phyloP scores from a whole-genome alignment of 23 tunicate species.

The Phallusia fumigata region DNA sequence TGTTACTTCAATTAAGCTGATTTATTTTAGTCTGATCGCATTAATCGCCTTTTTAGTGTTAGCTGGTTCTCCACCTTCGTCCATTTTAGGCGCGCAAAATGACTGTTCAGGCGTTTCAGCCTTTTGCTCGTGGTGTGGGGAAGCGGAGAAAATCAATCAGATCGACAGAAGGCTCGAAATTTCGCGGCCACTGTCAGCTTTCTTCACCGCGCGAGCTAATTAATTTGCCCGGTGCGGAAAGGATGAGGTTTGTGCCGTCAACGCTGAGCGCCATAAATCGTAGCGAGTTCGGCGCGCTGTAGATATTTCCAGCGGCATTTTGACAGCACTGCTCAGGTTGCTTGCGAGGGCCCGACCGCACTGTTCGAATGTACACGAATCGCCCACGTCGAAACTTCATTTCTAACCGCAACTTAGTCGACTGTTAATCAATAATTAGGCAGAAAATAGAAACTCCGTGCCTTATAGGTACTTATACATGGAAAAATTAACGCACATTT shows the following conservation, averaged over 20 bases:
- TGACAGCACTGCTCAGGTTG: slow-evolving; percentile 2
- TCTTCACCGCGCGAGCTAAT: not conserved
- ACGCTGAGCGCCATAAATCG: not conserved
- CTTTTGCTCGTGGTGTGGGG: not conserved
- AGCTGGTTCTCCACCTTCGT: no score
- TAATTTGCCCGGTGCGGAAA: slow-evolving; percentile 5
- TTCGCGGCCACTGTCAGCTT: slow-evolving; percentile 5
- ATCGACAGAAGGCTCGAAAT: not conserved
- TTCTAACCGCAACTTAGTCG: slow-evolving; percentile 1
- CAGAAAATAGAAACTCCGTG: no score
- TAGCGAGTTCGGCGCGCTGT: not conserved
- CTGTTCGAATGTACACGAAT: no score
- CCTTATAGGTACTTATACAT: no score
- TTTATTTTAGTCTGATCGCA: no score
- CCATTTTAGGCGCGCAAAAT: no score
- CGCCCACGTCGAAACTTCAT: no score
- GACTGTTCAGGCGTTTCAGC: no score
- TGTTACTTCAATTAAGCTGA: no score
- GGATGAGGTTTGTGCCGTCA: slow-evolving; percentile 6
- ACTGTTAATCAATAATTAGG: no score
- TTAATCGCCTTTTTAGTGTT: no score
- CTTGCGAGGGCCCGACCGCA: not conserved
- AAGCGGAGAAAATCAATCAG: not conserved
- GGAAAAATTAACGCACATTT: no score
- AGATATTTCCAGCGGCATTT: not conserved